Conservation (phyloP, 2,113 vertebrate genomes). For the Macrotus californicus region DNA sequence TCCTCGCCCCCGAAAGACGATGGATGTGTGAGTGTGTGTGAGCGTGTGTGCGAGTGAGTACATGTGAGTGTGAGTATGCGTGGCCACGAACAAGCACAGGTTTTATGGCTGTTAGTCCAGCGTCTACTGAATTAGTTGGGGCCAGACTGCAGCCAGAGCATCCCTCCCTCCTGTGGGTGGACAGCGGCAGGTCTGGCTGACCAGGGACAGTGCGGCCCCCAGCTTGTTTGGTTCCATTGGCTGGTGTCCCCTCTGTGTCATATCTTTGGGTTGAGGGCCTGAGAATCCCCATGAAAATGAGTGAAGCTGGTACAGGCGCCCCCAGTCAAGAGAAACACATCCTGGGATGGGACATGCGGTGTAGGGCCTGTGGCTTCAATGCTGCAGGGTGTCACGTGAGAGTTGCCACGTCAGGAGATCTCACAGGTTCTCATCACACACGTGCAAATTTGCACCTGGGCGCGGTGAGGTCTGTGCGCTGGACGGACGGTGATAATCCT, state of each 20-base stretch:
- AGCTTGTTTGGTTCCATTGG: neutral
- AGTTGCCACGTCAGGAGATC: neutral
- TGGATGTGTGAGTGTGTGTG: neutral
- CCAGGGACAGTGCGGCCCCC: neutral
- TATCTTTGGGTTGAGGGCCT: neutral
- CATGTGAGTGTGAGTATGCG: neutral
- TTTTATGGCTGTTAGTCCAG: neutral
- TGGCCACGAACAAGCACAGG: neutral
- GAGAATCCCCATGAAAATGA: neutral
- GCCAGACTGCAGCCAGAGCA: neutral
- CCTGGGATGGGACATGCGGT: no score
- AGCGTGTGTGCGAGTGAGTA: neutral
- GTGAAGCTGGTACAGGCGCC: neutral
- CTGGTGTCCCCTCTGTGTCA: neutral
- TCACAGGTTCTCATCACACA: neutral
- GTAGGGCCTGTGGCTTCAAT: no score
- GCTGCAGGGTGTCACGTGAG: neutral
- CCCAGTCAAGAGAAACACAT: neutral
- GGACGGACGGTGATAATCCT: neutral
- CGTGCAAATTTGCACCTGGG: neutral
- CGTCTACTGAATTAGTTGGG: neutral
- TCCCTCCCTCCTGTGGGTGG: neutral
- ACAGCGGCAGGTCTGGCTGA: rapidly evolving
- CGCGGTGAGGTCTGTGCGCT: neutral
- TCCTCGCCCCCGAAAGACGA: neutral